Conservation (phyloP, 53 echinoderm and acorn worm genomes). For the Echinarachnius parma region DNA sequence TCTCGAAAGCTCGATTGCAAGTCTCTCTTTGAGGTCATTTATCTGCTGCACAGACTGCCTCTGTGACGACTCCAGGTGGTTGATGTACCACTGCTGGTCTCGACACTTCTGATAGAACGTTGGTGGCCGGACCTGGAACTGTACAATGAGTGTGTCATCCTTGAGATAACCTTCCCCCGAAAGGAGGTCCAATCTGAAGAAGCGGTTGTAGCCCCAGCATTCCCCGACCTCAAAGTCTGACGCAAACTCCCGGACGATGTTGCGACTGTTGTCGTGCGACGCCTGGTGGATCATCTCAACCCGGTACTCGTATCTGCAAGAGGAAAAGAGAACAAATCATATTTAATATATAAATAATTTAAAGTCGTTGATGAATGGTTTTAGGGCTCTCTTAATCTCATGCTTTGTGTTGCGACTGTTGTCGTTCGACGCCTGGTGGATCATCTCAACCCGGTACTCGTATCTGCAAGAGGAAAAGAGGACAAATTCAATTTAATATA, state of each 20-base stretch:
- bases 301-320: constrained; percentile 84
- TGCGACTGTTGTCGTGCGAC: constrained; percentile 86
- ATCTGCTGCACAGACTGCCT: constrained; percentile 76
- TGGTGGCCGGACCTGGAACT: constrained; percentile 95
- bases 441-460: constrained; percentile 98
- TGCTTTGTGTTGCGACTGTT: constrained; percentile 91
- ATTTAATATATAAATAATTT: no score
- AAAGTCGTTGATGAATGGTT: no score
- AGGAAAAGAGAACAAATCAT: not conserved
- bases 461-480: no score
- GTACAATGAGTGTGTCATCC: constrained; percentile 87
- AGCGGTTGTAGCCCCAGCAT: constrained; percentile 98
- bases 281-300: constrained; percentile 98
- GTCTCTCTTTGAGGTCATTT: constrained; percentile 96
- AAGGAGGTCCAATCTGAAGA: constrained; percentile 88
- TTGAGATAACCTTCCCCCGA: constrained; percentile 97
- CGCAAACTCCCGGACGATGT: constrained; percentile 97
- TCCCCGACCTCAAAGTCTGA: constrained; percentile 97
- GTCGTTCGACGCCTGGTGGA: constrained; percentile 90
- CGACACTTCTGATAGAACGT: constrained; percentile 99
- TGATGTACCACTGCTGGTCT: constrained; percentile 98
- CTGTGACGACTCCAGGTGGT: constrained; percentile 80
- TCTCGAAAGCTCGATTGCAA: constrained; percentile 88
- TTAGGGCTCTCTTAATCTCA: no score
- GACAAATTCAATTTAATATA: no score